Conservation (phyloP, 2,888 invertebrate genomes). For the Halocaridina rubra region DNA sequence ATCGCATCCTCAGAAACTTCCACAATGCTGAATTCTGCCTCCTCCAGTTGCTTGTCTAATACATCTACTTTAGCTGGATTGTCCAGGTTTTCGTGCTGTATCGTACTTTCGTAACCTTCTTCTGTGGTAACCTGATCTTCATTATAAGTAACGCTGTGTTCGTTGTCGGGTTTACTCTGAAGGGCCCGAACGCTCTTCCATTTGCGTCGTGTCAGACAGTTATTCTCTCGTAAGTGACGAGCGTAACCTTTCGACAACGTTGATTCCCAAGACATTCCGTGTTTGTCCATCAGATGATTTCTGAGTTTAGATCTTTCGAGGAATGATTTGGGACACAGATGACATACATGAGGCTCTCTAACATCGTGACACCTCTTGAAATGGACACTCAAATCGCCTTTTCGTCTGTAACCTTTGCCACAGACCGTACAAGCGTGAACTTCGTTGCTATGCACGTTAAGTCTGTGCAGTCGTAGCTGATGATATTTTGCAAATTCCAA, state of each 20-base stretch:
- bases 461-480: slow-evolving; percentile 32
- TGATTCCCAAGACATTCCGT: slow-evolving; percentile 42
- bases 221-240: slow-evolving; percentile 26
- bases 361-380: slow-evolving; percentile 26
- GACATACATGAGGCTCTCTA: not conserved
- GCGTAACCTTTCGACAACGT: slow-evolving; percentile 29
- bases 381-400: slow-evolving; percentile 34
- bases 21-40: slow-evolving; percentile 20
- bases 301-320: slow-evolving; percentile 14
- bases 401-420: slow-evolving; percentile 29
- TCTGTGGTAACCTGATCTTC: not conserved
- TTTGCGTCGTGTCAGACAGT: slow-evolving; percentile 3
- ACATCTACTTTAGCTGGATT: not conserved
- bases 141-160: not conserved
- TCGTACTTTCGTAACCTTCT: not conserved
- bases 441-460: slow-evolving; percentile 34
- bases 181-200: not conserved
- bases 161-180: not conserved
- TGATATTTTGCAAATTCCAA: slow-evolving; percentile 35
- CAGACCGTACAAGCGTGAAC: slow-evolving; percentile 12
- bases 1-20: slow-evolving; percentile 23
- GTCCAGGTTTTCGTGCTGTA: not conserved
- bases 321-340: slow-evolving; percentile 31
- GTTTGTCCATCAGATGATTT: slow-evolving; percentile 36
- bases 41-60: not conserved